A percentile compares a stretch with the other conserved stretches of the same genome.
phyloP scores from a whole-genome alignment of 2,888 invertebrate species.

The Atethmia centrago region DNA sequence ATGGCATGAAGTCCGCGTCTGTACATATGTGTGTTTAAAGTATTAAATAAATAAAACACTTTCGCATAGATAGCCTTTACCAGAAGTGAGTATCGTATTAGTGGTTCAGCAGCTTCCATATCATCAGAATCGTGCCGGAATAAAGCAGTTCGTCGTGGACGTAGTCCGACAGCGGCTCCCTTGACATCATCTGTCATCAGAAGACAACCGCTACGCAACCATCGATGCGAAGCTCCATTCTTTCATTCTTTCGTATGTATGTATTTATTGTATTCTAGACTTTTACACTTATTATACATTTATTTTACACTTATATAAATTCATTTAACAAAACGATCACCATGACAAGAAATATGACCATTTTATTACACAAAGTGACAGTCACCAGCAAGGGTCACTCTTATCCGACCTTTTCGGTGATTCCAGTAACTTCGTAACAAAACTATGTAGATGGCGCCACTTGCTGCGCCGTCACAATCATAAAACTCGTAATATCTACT shows the following conservation, averaged over 20 bases:
- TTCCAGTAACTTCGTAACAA: not conserved
- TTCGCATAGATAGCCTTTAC: not conserved
- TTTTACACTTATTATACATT: too few relatives aligned
- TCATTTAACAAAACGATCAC: too few relatives aligned
- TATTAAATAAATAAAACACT: too few relatives aligned
- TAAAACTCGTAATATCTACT: not conserved
- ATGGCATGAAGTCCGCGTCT: too few relatives aligned
- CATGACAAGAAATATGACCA: too few relatives aligned
- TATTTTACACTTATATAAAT: too few relatives aligned
- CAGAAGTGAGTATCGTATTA: not conserved
- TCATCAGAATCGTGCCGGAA: not conserved
- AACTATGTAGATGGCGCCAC: not conserved
- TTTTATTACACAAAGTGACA: too few relatives aligned
- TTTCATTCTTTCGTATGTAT: too few relatives aligned
- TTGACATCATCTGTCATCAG: not conserved
- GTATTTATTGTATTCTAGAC: too few relatives aligned
- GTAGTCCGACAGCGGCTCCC: not conserved
- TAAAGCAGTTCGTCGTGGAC: not conserved
- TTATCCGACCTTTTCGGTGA: not conserved
- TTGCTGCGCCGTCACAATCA: not conserved
- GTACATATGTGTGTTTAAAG: too few relatives aligned
- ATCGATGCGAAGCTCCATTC: too few relatives aligned
- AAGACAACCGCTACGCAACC: not conserved
- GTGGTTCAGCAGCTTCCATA: not conserved
- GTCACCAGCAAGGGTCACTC: not conserved